These are phyloP conservation scores for Allolobophora icterica DNA, from an alignment of 2,888 invertebrate species.

Conservation along the genomic window DNA sequence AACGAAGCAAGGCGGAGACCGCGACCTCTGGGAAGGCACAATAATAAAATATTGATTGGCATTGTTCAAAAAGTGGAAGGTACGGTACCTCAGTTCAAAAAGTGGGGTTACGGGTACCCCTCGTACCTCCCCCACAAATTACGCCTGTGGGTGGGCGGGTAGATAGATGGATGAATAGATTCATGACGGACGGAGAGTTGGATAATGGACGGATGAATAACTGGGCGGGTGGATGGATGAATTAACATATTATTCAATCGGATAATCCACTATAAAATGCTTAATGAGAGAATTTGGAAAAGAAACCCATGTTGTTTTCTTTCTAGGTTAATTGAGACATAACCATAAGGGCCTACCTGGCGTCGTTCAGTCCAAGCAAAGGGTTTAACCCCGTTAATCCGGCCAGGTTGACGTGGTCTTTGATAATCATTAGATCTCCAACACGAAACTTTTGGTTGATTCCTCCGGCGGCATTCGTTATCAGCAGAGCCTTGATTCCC, in stretches of 20 bases:
- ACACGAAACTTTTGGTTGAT: conserved; percentile 84
- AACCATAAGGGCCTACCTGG: conserved; percentile 68
- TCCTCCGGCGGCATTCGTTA: conserved; percentile 96
- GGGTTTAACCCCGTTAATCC: conserved; percentile 94
- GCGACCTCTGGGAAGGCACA: too few relatives aligned
- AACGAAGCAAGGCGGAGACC: too few relatives aligned
- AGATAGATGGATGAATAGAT: too few relatives aligned
- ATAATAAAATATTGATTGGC: too few relatives aligned
- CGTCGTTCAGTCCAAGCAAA: conserved; percentile 89
- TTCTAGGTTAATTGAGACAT: background rate
- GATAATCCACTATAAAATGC: background rate
- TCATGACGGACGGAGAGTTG: too few relatives aligned
- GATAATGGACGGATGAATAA: too few relatives aligned
- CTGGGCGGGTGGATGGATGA: too few relatives aligned
- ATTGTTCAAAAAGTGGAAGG: too few relatives aligned
- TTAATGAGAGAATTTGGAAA: background rate
- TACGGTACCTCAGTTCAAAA: too few relatives aligned
- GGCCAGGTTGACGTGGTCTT: conserved; percentile 95
- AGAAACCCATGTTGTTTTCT: background rate
- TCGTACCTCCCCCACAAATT: too few relatives aligned
- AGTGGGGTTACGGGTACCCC: too few relatives aligned
- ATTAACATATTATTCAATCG: background rate
- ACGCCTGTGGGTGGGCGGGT: too few relatives aligned
- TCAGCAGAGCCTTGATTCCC: conserved; percentile 85
- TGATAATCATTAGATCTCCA: conserved; percentile 96